These are phyloP conservation scores for Saccostrea cuccullata DNA, from an alignment of 1,140 invertebrate species.

Conservation along the genomic window DNA sequence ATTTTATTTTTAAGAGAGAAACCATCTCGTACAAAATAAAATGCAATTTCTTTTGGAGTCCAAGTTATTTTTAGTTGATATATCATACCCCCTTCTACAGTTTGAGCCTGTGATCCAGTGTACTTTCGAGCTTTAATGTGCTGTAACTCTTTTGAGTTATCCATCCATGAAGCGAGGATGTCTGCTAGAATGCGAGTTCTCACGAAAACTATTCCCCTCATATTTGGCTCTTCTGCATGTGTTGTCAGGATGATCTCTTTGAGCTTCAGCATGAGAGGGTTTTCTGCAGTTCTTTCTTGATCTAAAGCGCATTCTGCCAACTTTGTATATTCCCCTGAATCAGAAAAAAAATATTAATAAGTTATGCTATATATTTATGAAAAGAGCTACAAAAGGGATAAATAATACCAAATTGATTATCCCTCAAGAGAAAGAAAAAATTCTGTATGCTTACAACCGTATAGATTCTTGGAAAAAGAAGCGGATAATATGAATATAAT, in stretches of 20 bases:
- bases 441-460: no score
- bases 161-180: slow-evolving; percentile 65
- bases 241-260: slow-evolving; percentile 57
- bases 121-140: slow-evolving; percentile 62
- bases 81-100: slow-evolving; percentile 60
- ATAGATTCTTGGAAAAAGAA: no score
- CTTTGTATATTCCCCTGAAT: not conserved
- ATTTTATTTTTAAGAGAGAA: no score
- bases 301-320: not conserved
- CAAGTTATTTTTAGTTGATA: not conserved
- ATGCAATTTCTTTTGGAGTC: no score
- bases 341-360: no score
- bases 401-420: no score
- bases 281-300: slow-evolving; percentile 39
- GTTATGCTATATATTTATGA: no score
- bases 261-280: slow-evolving; percentile 65
- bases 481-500: no score
- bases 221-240: slow-evolving; percentile 59
- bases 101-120: slow-evolving; percentile 63
- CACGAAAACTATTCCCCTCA: slow-evolving; percentile 67
- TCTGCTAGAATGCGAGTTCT: slow-evolving; percentile 65
- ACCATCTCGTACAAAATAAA: no score
- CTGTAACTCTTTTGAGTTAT: slow-evolving; percentile 56
- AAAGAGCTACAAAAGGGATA: no score
- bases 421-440: not conserved